These are phyloP conservation scores for Allolobophora icterica DNA, from an alignment of 2,888 invertebrate genomes.

Conservation along the genomic window DNA sequence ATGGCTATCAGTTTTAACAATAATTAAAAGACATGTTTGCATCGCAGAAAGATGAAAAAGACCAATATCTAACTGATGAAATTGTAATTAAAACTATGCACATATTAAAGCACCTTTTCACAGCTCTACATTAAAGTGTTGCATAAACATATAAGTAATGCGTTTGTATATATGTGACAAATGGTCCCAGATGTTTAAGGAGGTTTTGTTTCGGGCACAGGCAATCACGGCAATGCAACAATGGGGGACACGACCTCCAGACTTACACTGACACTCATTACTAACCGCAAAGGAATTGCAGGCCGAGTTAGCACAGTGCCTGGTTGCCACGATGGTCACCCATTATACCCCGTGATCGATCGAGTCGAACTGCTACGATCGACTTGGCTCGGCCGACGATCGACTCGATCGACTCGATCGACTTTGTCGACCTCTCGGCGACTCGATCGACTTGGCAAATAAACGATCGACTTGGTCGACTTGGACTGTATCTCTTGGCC, in stretches of 20 bases:
- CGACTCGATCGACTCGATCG: no score
- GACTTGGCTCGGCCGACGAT: no score
- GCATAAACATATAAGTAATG: neutral
- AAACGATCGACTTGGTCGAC: no score
- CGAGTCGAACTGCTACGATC: no score
- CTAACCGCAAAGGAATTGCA: neutral
- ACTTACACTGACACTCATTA: neutral
- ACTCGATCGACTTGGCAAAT: no score
- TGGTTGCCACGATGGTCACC: no score
- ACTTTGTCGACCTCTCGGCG: no score
- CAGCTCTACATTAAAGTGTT: neutral
- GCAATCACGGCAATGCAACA: neutral
- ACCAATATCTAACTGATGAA: neutral
- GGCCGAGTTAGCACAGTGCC: no score
- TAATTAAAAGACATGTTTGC: neutral
- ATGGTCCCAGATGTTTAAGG: neutral
- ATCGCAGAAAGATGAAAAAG: neutral
- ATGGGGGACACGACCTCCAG: neutral
- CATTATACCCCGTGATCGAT: no score
- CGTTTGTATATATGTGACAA: neutral
- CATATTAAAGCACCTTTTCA: neutral
- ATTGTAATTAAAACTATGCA: neutral
- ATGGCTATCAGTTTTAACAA: neutral
- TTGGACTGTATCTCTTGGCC: no score
- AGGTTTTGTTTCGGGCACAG: neutral